Conservation (phyloP, 35 echinoderm and acorn worm genomes). For the Anneissia japonica region DNA sequence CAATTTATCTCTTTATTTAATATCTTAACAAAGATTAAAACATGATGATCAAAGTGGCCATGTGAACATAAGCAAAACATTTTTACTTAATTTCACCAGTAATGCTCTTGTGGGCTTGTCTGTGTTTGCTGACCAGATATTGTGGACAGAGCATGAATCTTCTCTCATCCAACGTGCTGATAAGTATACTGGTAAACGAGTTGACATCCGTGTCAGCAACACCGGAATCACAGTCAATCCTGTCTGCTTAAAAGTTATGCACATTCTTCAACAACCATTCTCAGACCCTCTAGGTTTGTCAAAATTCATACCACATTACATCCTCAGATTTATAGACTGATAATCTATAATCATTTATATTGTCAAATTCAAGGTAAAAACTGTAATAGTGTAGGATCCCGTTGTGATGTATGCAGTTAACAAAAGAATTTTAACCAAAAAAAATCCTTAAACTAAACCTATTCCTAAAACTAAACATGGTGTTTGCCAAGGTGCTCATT, state of each 20-base stretch:
- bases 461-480: no score
- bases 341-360: no score
- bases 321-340: no score
- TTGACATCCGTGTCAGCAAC: slow-evolving; percentile 39
- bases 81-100: slow-evolving; percentile 19
- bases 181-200: slow-evolving; percentile 46
- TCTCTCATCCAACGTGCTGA: slow-evolving; percentile 47
- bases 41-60: no score
- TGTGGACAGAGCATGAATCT: slow-evolving; percentile 50
- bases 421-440: no score
- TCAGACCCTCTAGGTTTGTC: slow-evolving; percentile 6
- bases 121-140: slow-evolving; percentile 61
- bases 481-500: no score
- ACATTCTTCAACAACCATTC: slow-evolving; percentile 49
- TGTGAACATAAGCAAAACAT: background rate
- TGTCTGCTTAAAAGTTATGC: slow-evolving; percentile 44
- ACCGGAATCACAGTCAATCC: slow-evolving; percentile 33
- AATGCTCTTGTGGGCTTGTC: slow-evolving; percentile 45
- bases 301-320: background rate
- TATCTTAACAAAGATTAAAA: no score
- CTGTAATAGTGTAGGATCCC: no score
- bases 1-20: no score
- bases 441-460: no score
- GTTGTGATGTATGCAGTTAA: no score
- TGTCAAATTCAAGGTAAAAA: no score